phyloP scores from a whole-genome alignment of 2,113 vertebrate species.

The Dasyurus viverrinus region DNA sequence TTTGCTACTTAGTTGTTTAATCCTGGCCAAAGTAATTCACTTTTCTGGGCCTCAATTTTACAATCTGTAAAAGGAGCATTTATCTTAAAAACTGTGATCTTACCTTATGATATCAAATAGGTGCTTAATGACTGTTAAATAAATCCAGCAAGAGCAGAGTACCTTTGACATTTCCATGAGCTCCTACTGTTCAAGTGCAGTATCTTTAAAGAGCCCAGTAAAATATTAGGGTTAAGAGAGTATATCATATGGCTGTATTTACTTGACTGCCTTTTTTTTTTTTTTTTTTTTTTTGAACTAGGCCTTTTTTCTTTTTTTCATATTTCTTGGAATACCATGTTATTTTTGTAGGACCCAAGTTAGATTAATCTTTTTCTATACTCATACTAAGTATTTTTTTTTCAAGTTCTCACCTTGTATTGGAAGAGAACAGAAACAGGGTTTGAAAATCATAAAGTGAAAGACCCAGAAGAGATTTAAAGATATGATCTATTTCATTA shows the following conservation, averaged over 20 bases:
- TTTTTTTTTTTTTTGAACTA: neutral
- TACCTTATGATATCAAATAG: neutral
- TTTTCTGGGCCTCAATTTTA: neutral
- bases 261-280: neutral
- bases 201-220: neutral
- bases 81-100: neutral
- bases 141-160: neutral
- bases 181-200: neutral
- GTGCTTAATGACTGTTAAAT: neutral
- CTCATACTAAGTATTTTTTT: neutral
- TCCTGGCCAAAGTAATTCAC: neutral
- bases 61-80: slow-evolving; percentile 18
- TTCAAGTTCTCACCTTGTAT: neutral
- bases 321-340: neutral
- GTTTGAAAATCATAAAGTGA: neutral
- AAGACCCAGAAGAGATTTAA: neutral
- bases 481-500: neutral
- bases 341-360: neutral
- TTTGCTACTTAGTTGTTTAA: neutral
- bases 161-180: neutral
- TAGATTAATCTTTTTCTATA: neutral
- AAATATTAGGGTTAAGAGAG: neutral
- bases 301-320: neutral
- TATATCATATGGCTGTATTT: too few species aligned
- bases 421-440: neutral